Conservation (phyloP, 2,888 invertebrate species). For the Platycheirus rosarum region DNA sequence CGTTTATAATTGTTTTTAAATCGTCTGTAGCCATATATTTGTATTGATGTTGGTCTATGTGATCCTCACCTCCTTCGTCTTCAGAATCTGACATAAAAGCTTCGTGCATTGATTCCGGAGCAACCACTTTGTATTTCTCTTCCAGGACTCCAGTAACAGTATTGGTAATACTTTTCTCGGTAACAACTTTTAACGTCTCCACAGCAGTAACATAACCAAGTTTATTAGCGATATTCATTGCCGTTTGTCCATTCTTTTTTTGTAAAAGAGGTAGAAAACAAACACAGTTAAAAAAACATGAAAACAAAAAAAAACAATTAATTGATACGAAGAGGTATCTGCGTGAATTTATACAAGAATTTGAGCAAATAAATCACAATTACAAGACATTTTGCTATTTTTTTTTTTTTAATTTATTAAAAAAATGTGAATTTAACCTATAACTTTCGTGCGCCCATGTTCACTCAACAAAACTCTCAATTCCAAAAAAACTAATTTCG, state of each 20-base stretch:
- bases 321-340: too few relatives aligned
- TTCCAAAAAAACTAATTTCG: slow-evolving; percentile 4
- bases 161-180: slow-evolving; percentile 89
- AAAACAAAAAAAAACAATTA: background rate
- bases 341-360: too few relatives aligned
- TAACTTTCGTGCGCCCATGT: too few relatives aligned
- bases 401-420: slow-evolving; percentile 13
- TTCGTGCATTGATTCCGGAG: slow-evolving; percentile 99
- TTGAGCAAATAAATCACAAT: slow-evolving; percentile 9
- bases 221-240: slow-evolving; percentile 97
- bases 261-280: slow-evolving; percentile 6
- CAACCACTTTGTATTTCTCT: slow-evolving; percentile 98
- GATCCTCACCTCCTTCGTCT: slow-evolving; percentile 95
- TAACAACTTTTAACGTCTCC: slow-evolving; percentile 96
- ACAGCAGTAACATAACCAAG: slow-evolving; percentile 99
- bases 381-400: background rate
- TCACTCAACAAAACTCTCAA: slow-evolving; percentile 3
- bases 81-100: slow-evolving; percentile 99
- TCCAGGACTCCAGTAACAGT: slow-evolving; percentile 85
- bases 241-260: slow-evolving; percentile 95
- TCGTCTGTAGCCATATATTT: slow-evolving; percentile 92
- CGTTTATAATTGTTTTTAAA: slow-evolving; percentile 85
- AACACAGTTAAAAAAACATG: too few relatives aligned
- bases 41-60: slow-evolving; percentile 86
- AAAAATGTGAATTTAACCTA: background rate